These are phyloP conservation scores for Noctua janthe DNA, from an alignment of 2,888 invertebrate genomes.

Conservation along the genomic window DNA sequence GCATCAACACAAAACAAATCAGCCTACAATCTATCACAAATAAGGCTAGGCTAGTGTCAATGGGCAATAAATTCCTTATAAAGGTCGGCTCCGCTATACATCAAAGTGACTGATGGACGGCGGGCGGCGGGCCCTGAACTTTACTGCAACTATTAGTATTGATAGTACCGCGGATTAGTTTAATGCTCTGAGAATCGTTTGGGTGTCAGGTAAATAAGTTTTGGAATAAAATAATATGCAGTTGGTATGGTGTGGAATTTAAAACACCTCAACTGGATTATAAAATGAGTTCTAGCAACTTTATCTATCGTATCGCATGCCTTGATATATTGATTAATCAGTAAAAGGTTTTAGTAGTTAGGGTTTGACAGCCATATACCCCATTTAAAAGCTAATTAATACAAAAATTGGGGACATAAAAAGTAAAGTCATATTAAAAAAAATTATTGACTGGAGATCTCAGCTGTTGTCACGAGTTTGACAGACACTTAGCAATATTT, in stretches of 20 bases:
- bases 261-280: background rate
- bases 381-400: background rate
- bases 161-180: slow-evolving; percentile 11
- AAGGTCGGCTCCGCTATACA: slow-evolving; percentile 46
- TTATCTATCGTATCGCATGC: background rate
- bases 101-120: slow-evolving; percentile 52
- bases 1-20: slow-evolving; percentile 8
- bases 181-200: background rate
- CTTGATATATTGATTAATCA: background rate
- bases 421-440: background rate
- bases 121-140: slow-evolving; percentile 32
- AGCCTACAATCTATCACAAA: slow-evolving; percentile 29
- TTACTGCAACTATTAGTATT: slow-evolving; percentile 20
- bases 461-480: no score
- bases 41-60: slow-evolving; percentile 52
- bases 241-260: no score
- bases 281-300: background rate
- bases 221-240: background rate
- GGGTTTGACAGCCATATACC: background rate
- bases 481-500: background rate
- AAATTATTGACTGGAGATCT: no score
- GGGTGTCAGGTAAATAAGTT: background rate
- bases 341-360: background rate
- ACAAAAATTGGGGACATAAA: background rate
- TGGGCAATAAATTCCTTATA: slow-evolving; percentile 45